Conservation (phyloP, 2,888 invertebrate genomes). For the Drosophila siamana region DNA sequence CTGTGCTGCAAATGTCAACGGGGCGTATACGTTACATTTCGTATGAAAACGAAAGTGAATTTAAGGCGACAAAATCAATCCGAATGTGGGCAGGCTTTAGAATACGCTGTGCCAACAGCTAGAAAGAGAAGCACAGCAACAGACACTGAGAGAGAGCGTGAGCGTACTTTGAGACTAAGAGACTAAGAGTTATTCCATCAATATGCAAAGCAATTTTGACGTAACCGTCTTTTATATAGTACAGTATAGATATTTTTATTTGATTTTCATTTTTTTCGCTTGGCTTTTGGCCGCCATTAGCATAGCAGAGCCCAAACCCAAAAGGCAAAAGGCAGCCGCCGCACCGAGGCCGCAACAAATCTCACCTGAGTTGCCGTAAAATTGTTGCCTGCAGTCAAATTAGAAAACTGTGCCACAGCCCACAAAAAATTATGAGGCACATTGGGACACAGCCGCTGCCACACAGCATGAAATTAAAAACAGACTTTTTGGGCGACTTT, state of each 20-base stretch:
- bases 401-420: constrained; percentile 74
- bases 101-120: constrained; percentile 13
- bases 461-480: constrained; percentile 74
- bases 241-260: constrained; percentile 9
- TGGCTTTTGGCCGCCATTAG: constrained; percentile 41
- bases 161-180: constrained; percentile 13
- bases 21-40: constrained; percentile 51
- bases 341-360: constrained; percentile 62
- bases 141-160: not conserved
- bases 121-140: not conserved
- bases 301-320: constrained; percentile 7
- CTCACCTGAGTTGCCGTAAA: constrained; percentile 78
- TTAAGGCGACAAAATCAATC: constrained; percentile 46
- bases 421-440: constrained; percentile 74
- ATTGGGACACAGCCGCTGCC: constrained; percentile 58
- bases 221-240: constrained; percentile 44
- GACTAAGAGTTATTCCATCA: constrained; percentile 55
- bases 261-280: constrained; percentile 10
- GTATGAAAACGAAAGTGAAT: constrained; percentile 37
- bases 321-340: not conserved
- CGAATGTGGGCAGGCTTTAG: constrained; percentile 34
- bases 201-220: constrained; percentile 68
- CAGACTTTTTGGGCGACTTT: constrained; percentile 70
- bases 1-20: constrained; percentile 43
- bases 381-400: constrained; percentile 67